Base-by-base conservation (phyloP, 2,888 invertebrate genomes). In the Candidula unifasciata region DNA sequence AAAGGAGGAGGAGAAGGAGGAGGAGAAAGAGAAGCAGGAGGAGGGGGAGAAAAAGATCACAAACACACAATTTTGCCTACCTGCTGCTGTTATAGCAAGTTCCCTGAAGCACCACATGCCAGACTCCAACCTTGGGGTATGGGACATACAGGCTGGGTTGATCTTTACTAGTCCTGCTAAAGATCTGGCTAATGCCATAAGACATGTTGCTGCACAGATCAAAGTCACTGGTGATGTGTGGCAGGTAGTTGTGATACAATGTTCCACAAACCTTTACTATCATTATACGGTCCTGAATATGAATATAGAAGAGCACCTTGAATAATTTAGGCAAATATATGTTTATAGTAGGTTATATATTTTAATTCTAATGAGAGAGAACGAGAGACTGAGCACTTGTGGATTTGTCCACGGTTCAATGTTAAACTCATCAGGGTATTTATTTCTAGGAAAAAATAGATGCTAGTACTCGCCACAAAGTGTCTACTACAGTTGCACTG, bases 41-140 rank as follows among this genome's bases (percentile, higher is more conserved):
- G n/a, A n/a, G n/a, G n/a, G n/a, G n/a, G n/a, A n/a, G n/a, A n/a
- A n/a, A n/a, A n/a, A n/a, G n/a, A n/a, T n/a, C 44, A 44, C 44
- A 44, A 6, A 44, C 44, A 44, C 44, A 44, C 44, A 44, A 68
- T 33, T 33, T 3, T 68, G 44, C 52, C 13, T 68, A 84, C 84
- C 74, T 68, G 6, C 33, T 54, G 24, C 30, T 24, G 16, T 78
- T 64, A 74, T 71, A 85, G 57, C 87, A 87, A 21, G 74, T 68
- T 35, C 80, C 21, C 33, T 82, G 80, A 35, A 86, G 52, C n/a
- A 86, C 57, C 24, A 86, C 16, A 33, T 76, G 60, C 87, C 87
- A 87, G 44, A 66, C 3, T 10, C 87, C 87, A 27, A 60, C 74
- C 52, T 74, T 82, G 3, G 87, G 87, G 68, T 86, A 87, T 5